Percentiles rank a stretch among this genome's conserved stretches.
Evolutionary conservation across 92 coral and sea anemone genomes (phyloP).

Genomic region (Porites rus): DNA sequence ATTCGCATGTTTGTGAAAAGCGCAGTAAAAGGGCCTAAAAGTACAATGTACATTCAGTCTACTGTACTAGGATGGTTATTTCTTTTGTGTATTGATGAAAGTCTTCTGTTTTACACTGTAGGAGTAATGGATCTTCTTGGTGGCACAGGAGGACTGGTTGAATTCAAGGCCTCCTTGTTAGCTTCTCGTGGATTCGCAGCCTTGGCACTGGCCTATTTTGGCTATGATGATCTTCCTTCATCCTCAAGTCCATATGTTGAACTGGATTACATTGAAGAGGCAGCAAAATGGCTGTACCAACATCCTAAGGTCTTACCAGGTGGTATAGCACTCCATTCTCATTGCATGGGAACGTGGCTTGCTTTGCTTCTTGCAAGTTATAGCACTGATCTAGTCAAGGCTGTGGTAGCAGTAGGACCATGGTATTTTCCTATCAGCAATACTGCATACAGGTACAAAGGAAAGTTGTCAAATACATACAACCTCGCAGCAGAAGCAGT

Average conservation of each 20-base stretch:
- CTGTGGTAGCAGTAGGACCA: conserved; percentile 51
- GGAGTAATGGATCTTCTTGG: conserved; percentile 59
- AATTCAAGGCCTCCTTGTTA: conserved; percentile 69
- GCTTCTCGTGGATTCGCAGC: conserved; percentile 81
- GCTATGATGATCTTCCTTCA: conserved; percentile 61
- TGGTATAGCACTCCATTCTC: conserved; percentile 59
- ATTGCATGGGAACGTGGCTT: conserved; percentile 62
- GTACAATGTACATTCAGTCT: no score
- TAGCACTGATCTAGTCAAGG: conserved; percentile 48
- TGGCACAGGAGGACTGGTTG: conserved; percentile 57
- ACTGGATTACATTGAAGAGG: conserved; percentile 75
- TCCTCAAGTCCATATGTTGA: conserved; percentile 46
- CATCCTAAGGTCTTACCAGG: conserved; percentile 62
- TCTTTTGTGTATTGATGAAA: background rate
- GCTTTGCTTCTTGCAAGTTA: conserved; percentile 60
- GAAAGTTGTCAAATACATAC: conserved; percentile 24
- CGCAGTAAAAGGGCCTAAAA: no score
- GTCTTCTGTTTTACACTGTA: background rate
- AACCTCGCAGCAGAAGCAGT: background rate
- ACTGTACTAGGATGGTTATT: no score
- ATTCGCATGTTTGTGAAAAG: no score
- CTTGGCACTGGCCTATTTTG: conserved; percentile 71
- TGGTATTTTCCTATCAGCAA: conserved; percentile 1
- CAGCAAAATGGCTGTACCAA: conserved; percentile 72
- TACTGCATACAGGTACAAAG: conserved; percentile 27